Conservation (phyloP, 2,888 invertebrate species). For the Lasioglossum pauxillum region DNA sequence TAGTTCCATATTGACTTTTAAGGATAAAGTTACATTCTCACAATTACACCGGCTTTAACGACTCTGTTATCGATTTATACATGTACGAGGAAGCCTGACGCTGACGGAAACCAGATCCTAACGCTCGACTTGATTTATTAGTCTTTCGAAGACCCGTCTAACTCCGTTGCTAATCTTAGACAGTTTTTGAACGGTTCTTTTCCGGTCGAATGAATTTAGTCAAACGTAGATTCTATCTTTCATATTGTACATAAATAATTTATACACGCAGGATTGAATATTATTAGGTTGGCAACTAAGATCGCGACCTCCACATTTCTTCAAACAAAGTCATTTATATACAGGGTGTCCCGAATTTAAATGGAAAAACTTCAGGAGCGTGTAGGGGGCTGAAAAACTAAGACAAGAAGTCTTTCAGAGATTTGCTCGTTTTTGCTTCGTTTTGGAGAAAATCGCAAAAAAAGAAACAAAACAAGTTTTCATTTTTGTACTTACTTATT, state of each 20-base stretch:
- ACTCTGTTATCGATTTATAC: slow-evolving; percentile 52
- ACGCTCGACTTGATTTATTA: slow-evolving; percentile 49
- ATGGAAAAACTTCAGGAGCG: too few relatives aligned
- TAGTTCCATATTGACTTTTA: slow-evolving; percentile 18
- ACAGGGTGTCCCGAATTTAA: too few relatives aligned
- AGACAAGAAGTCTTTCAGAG: too few relatives aligned
- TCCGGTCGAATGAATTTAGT: not conserved
- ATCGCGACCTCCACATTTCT: too few relatives aligned
- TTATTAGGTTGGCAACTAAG: too few relatives aligned
- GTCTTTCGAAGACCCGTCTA: slow-evolving; percentile 39
- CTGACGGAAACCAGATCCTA: slow-evolving; percentile 53
- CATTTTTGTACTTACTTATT: too few relatives aligned
- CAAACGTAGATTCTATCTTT: not conserved
- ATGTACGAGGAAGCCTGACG: slow-evolving; percentile 42
- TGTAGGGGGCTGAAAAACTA: too few relatives aligned
- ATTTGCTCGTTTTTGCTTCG: too few relatives aligned
- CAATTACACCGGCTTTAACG: slow-evolving; percentile 45
- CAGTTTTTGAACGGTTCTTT: slow-evolving; percentile 25
- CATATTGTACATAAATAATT: not conserved
- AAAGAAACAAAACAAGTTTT: too few relatives aligned
- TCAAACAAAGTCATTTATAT: too few relatives aligned
- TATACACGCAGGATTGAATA: not conserved
- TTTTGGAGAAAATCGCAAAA: too few relatives aligned
- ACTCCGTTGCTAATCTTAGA: slow-evolving; percentile 42
- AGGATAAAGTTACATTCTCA: slow-evolving; percentile 38